Evolutionary conservation across 30 jellyfish, hydroid and myxozoan genomes (phyloP), one percentile per base, ranked within the genome.

Genomic region (Chrysaora quinquecirrha): DNA sequence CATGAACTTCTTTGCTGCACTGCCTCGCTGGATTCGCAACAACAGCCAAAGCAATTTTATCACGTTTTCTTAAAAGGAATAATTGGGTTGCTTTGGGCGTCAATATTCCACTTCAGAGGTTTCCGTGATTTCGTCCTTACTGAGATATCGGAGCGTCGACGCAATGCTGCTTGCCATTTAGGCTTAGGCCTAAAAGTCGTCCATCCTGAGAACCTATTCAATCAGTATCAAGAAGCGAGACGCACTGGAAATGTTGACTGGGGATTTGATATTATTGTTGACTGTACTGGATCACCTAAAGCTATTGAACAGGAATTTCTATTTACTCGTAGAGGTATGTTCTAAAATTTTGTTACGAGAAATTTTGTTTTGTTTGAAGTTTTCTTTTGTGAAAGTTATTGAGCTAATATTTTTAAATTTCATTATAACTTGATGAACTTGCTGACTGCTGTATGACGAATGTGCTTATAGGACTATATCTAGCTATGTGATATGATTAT

Each of bases 261-360:
- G 98, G 98, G 98, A 2, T 93, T 86, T 82, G 98, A 93, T 75
- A 85, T 93, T 35, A 78, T 93, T 70, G 85, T 93, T 50, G 98
- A 93, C 80, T 93, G 98, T 72, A 93, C 98, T 30, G 98, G 98
- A 34, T 83, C 90, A 28, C 98, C 98, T 0, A 82, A 83, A 65
- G 98, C 98, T 1, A 93, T 93, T 7, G 97, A 93, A 63, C 96
- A 93, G 54, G 87, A 90, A 35, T 93, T 93, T 64, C 61, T 58
- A 18, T 93, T 80, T 78, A 69, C 92, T 3, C 88, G 97, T 61
- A 87, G 85, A 71, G 98, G 96, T 86, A 63, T 9, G 89, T 69
- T 24, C 21, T 14, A n/a, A n/a, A n/a, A n/a, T n/a, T n/a, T n/a
- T n/a, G n/a, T n/a, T n/a, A n/a, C n/a, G n/a, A n/a, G n/a, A n/a